A percentile compares a stretch with the other conserved stretches of the same genome.
Evolutionary conservation across 2,888 invertebrate genomes (phyloP).

Genomic region (Creontiades dilutus): DNA sequence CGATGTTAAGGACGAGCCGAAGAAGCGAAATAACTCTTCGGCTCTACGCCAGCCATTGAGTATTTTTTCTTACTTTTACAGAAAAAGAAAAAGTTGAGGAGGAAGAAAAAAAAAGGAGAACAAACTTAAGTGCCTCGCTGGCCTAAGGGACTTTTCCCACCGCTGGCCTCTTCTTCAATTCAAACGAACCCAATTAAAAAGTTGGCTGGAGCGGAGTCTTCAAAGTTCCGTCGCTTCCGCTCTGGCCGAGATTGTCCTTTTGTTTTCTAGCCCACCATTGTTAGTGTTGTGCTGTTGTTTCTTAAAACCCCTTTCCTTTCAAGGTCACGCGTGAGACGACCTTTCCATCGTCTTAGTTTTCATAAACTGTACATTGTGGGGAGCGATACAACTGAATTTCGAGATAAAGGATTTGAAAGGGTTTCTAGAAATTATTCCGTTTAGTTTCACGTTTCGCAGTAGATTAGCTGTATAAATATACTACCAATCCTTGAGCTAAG

Average conservation of each 20-base stretch:
- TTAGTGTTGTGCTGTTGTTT: not conserved
- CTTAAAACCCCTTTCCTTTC: not conserved
- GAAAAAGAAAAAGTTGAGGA: not conserved
- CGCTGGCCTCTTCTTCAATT: conserved; percentile 24
- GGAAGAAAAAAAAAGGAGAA: conserved; percentile 32
- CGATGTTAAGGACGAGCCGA: not conserved
- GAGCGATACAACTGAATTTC: too few species aligned
- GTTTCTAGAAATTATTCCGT: too few species aligned
- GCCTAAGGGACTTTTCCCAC: conserved; percentile 44
- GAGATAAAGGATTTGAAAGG: too few species aligned
- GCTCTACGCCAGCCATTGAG: not conserved
- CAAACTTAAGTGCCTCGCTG: conserved; percentile 31
- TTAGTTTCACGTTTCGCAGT: too few species aligned
- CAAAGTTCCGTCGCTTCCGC: conserved; percentile 11
- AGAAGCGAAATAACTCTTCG: conserved; percentile 11
- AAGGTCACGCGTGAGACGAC: not conserved
- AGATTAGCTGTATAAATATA: too few species aligned
- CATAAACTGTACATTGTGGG: too few species aligned
- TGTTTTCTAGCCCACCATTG: not conserved
- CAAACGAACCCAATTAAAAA: conserved; percentile 49
- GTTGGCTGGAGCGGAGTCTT: conserved; percentile 21
- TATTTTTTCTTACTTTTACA: not conserved
- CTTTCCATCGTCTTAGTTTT: not conserved
- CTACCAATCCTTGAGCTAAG: too few species aligned
- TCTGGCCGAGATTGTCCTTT: not conserved